Percentiles rank a stretch among this genome's conserved stretches.
These are phyloP conservation scores for Turritopsis dohrnii DNA, from an alignment of 30 jellyfish, hydroid and myxozoan species.

Conservation along the genomic window DNA sequence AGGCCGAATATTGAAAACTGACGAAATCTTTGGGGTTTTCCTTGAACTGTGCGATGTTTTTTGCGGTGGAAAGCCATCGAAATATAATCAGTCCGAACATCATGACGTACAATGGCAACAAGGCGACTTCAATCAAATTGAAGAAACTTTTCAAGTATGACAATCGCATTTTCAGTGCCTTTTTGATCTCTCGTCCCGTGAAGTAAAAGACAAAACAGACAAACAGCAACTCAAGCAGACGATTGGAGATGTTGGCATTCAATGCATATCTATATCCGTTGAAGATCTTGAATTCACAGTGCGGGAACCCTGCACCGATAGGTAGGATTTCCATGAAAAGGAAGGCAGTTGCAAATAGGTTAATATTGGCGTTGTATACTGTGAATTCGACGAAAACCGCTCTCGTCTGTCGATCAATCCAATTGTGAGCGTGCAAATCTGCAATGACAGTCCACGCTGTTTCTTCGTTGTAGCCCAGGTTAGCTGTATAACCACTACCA, in stretches of 20 bases:
- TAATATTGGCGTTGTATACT: constrained; percentile 65
- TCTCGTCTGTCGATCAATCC: constrained; percentile 67
- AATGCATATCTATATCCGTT: constrained; percentile 49
- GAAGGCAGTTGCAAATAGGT: constrained; percentile 59
- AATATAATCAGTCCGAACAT: constrained; percentile 16
- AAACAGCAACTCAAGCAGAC: constrained; percentile 49
- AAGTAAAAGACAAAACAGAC: constrained; percentile 40
- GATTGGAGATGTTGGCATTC: constrained; percentile 17
- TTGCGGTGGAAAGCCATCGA: constrained; percentile 21
- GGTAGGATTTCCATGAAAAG: constrained; percentile 46
- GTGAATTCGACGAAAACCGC: constrained; percentile 78
- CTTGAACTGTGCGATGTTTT: neutral
- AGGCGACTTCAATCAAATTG: constrained; percentile 46
- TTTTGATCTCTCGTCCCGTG: constrained; percentile 41
- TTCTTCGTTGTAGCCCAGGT: constrained; percentile 44
- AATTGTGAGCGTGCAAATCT: constrained; percentile 44
- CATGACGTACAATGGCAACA: constrained; percentile 12
- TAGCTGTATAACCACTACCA: constrained; percentile 79
- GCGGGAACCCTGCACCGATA: constrained; percentile 54
- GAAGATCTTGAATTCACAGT: constrained; percentile 31
- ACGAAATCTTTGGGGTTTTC: constrained; percentile 45
- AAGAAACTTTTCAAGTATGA: constrained; percentile 45
- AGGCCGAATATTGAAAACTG: constrained; percentile 65
- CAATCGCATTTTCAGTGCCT: constrained; percentile 30
- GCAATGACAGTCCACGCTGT: constrained; percentile 42